Evolutionary conservation across 1,140 invertebrate species (phyloP).

Genomic region (Meteorus sp.): DNA sequence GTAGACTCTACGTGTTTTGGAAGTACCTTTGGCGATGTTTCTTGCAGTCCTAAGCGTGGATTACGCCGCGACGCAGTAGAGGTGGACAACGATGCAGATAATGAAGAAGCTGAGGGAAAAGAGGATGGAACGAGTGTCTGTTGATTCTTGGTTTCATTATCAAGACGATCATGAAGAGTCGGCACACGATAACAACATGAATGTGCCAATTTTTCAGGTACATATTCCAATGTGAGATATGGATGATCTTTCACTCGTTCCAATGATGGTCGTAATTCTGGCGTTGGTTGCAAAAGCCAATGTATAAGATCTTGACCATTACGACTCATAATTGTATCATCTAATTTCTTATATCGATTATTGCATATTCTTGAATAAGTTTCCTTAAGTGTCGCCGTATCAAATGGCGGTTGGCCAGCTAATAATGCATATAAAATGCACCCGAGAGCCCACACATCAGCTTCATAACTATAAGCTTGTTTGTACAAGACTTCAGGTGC

Average conservation of each 20-base stretch:
- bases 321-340: conserved; percentile 52
- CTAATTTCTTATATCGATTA: conserved; percentile 68
- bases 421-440: conserved; percentile 68
- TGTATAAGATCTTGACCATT: conserved; percentile 64
- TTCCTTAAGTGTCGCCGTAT: conserved; percentile 63
- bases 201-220: conserved; percentile 42
- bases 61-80: not conserved
- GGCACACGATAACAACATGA: conserved; percentile 48
- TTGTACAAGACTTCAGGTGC: conserved; percentile 73
- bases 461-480: conserved; percentile 70
- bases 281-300: conserved; percentile 64
- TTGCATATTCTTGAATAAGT: conserved; percentile 69
- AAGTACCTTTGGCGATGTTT: not conserved
- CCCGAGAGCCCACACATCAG: conserved; percentile 74
- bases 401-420: conserved; percentile 73
- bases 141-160: not conserved
- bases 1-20: not conserved
- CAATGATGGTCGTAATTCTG: conserved; percentile 63
- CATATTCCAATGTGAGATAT: conserved; percentile 62
- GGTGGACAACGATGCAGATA: conserved; percentile 18
- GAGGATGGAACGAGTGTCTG: not conserved
- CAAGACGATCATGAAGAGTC: not conserved
- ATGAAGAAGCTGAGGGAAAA: conserved; percentile 15
- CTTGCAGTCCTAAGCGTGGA: too few species aligned
- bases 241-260: conserved; percentile 63